Conservation (phyloP, 2,888 invertebrate species). For the Aspidiotus rigidus region DNA sequence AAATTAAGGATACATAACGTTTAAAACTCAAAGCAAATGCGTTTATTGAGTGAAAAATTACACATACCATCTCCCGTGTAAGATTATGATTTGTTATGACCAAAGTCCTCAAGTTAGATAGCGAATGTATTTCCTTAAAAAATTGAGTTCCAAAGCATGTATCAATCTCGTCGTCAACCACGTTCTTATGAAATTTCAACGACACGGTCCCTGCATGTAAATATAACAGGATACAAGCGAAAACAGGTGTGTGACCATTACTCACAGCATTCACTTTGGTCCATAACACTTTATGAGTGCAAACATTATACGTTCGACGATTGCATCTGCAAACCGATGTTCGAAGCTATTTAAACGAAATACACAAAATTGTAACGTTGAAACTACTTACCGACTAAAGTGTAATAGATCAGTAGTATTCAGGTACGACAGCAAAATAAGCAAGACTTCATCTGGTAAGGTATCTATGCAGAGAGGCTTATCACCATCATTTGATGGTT, state of each 20-base stretch:
- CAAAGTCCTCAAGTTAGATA: constrained; percentile 19
- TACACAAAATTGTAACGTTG: not conserved
- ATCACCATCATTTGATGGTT: not conserved
- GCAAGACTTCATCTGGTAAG: constrained; percentile 12
- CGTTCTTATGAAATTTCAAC: constrained; percentile 4
- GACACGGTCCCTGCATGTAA: constrained; percentile 4
- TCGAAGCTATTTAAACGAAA: not conserved
- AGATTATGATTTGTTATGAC: constrained; percentile 22
- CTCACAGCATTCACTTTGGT: constrained; percentile 5
- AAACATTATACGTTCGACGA: constrained; percentile 11
- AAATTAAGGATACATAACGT: not conserved
- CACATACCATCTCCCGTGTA: constrained; percentile 4
- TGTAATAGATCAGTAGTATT: constrained; percentile 13
- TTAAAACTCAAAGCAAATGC: too few relatives aligned
- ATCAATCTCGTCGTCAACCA: constrained; percentile 7
- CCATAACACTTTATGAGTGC: constrained; percentile 19
- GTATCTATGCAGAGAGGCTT: not conserved
- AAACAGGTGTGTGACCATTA: constrained; percentile 11
- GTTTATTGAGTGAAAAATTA: too few relatives aligned
- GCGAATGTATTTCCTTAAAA: not conserved
- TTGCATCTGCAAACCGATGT: constrained; percentile 10
- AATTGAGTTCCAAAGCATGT: constrained; percentile 16
- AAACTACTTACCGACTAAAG: constrained; percentile 13
- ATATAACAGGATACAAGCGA: not conserved
- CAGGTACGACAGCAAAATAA: constrained; percentile 13